Base-by-base conservation (phyloP, 2,113 vertebrate genomes). In the Collichthys lucidus region DNA sequence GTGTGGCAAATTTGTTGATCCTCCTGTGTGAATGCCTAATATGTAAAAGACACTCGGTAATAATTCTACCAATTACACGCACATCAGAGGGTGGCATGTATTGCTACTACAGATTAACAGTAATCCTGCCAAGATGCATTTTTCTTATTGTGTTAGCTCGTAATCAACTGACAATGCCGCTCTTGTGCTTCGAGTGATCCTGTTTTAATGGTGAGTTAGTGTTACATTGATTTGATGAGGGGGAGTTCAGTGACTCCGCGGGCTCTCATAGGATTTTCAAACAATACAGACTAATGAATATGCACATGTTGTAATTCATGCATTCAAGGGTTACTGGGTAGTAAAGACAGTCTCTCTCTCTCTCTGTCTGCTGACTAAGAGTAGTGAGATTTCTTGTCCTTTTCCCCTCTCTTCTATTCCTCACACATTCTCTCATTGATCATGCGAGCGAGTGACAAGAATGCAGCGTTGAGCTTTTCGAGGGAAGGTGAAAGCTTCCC, bases 91-190 rank as follows among this genome's bases (percentile, higher is more conserved):
- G 80, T 63, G 81, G 84, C 79, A 64, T 79, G 74, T 74, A 31
- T 55, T 86, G 72, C 78, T 31, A 62, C 49, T 65, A 68, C 74
- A 90, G 91, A 91, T 92, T 92, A 92, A 77, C 72, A 16, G 24
- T 92, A 92, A 93, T 93, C 89, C 91, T 67, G 61, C 86, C 52
- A 79, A 89, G 75, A 90, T 79, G 87, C 79, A 4, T 89, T 84
- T 85, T 82, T 74, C 52, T 57, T 77, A 81, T 91, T 90, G 56
- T 80, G 69, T 57, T 77, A 26, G 53, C 67, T 88, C 70, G 74
- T 87, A 84, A 86, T 91, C 84, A 86, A 85, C 74, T 62, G 40
- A 88, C 82, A 91, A 85, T 78, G 77, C 66, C 40, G 57, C 71
- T 73, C 61, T 64, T 64, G 81, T 4, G 65, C 82, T 73, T 56